Percentiles rank a stretch among this genome's conserved stretches.
Conservation (phyloP, 2,888 invertebrate genomes). For the Cremastinae sp. region DNA sequence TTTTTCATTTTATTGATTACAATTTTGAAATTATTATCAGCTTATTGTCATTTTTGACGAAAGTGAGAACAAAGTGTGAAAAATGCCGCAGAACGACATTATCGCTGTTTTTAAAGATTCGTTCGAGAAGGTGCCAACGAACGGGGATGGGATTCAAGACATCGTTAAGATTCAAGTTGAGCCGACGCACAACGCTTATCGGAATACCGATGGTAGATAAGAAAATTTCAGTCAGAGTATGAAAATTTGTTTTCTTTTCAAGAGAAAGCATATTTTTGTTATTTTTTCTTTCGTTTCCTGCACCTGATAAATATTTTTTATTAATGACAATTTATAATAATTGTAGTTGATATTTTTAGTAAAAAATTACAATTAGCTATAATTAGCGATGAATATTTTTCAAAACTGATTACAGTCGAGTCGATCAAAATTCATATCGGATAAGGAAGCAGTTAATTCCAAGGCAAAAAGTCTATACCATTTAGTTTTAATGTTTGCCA, state of each 20-base stretch:
- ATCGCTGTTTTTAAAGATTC: slow-evolving; percentile 46
- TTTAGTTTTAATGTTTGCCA: too few species aligned
- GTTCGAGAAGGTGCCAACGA: slow-evolving; percentile 6
- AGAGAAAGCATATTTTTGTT: too few species aligned
- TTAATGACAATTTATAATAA: too few species aligned
- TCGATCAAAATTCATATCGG: too few species aligned
- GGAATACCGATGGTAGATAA: slow-evolving; percentile 44
- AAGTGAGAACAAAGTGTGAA: not conserved
- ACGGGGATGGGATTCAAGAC: slow-evolving; percentile 37
- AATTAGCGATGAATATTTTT: too few species aligned
- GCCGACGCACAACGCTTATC: slow-evolving; percentile 51
- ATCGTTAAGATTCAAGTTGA: slow-evolving; percentile 68
- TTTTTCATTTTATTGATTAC: not conserved
- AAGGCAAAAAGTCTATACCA: too few species aligned
- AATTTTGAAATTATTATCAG: too few species aligned
- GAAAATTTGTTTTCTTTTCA: not conserved
- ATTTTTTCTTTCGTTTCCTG: not conserved
- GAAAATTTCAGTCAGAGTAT: not conserved
- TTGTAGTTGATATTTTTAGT: too few species aligned
- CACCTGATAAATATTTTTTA: too few species aligned
- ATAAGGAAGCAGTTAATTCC: too few species aligned
- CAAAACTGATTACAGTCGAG: too few species aligned
- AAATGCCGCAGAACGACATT: slow-evolving; percentile 40
- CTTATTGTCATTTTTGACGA: not conserved
- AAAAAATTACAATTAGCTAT: too few species aligned